Conservation (phyloP, 1,140 invertebrate genomes). For the Anagrus nilaparvatae region DNA sequence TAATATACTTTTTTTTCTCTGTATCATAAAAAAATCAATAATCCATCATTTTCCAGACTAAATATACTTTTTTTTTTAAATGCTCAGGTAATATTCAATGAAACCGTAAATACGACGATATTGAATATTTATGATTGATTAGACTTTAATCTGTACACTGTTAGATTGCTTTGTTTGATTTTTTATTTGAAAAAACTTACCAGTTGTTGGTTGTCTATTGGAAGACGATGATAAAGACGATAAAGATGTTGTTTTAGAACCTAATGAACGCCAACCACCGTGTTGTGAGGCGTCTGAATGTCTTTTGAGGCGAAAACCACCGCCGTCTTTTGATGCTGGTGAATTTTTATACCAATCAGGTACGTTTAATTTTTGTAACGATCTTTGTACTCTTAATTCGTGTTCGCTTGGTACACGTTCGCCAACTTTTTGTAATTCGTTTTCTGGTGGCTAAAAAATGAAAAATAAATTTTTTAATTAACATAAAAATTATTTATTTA, state of each 20-base stretch:
- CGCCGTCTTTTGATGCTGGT: constrained; percentile 49
- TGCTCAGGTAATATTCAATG: no score
- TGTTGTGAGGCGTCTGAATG: constrained; percentile 55
- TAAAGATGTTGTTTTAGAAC: constrained; percentile 68
- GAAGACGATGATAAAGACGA: constrained; percentile 49
- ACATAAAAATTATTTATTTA: no score
- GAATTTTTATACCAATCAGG: constrained; percentile 92
- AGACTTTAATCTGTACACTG: no score
- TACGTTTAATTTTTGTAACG: constrained; percentile 82
- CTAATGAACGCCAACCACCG: constrained; percentile 60
- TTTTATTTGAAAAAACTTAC: constrained; percentile 17
- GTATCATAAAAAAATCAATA: no score
- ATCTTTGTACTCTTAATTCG: constrained; percentile 83
- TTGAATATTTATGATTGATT: no score
- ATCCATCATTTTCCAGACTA: no score
- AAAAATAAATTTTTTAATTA: no score
- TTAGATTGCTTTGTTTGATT: no score
- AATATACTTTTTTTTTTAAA: no score
- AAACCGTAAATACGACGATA: no score
- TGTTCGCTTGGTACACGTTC: constrained; percentile 78
- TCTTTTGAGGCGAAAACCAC: constrained; percentile 53
- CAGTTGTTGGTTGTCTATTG: constrained; percentile 38
- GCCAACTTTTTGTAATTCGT: constrained; percentile 74
- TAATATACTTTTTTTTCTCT: no score
- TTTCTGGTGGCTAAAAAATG: constrained; percentile 74